Evolutionary conservation across 2,888 invertebrate species (phyloP), one percentile per base, ranked within the genome.

Genomic region (Geophilus truncorum): DNA sequence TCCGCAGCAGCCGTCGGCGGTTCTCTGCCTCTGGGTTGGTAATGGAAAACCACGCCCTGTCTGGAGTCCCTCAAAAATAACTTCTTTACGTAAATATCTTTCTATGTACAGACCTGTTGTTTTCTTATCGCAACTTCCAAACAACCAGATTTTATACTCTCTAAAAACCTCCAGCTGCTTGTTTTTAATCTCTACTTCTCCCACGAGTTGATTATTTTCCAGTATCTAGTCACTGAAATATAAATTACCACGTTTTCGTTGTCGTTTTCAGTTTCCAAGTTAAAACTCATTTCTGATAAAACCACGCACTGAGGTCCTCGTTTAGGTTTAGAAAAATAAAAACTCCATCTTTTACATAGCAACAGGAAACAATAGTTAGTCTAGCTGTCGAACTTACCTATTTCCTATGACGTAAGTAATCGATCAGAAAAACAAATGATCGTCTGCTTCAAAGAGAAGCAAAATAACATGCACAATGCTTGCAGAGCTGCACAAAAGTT

Each of bases 11-110:
- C 62, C 62, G 62, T 62, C 62, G 62, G 62, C 62, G 62, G 7
- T 62, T 62, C 62, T 78, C 78, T 78, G 78, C 78, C 78, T 78
- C 51, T 79, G 79, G 79, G 79, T 62, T 79, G 79, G 79, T 57
- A 30, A 21, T 32, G 12, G 32, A 45, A 32, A 34, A 79, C 79
- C 79, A 79, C 79, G 79, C 79, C 79, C 79, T 79, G 79, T 79
- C 79, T 79, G 79, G 77, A 45, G 23, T 40, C 45, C 7, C 21
- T 21, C 28, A 28, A 40, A 78, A 78, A 36, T 36, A 78, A 78
- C 78, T 78, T 34, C 78, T 21, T 62, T 62, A 62, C 28, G 23
- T 62, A 25, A 62, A 23, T 62, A 62, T 62, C 23, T 62, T 45
- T 45, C 23, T 45, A 18, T 45, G 45, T 45, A 45, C 45, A 45